phyloP scores from a whole-genome alignment of 2,888 invertebrate species.

The Ischnura elegans region DNA sequence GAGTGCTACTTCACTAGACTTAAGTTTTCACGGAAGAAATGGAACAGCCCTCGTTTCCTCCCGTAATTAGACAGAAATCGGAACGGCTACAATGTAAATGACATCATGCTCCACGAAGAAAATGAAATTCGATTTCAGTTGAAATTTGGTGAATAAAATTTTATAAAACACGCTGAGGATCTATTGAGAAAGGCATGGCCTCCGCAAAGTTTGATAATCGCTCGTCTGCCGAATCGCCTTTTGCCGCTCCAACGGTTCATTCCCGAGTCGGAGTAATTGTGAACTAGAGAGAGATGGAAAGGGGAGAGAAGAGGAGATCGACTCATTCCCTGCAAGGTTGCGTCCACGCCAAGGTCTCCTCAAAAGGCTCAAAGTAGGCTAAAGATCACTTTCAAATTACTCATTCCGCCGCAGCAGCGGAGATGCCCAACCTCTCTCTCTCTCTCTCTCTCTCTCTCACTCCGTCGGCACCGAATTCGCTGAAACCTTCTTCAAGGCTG shows the following conservation, averaged over 20 bases:
- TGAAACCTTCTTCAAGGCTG: not conserved
- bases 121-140: too few species aligned
- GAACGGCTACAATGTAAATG: too few species aligned
- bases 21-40: too few species aligned
- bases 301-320: not conserved
- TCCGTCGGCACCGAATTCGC: not conserved
- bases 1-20: too few species aligned
- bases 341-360: conserved; percentile 51
- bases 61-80: too few species aligned
- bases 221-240: not conserved
- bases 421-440: too few species aligned
- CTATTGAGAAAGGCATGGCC: not conserved
- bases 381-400: conserved; percentile 65
- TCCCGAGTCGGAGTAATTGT: conserved; percentile 1
- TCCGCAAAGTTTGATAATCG: not conserved
- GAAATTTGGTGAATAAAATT: too few species aligned
- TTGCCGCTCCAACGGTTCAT: conserved; percentile 8
- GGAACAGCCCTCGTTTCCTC: too few species aligned
- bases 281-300: not conserved
- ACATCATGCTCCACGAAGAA: too few species aligned
- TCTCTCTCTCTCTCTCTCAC: too few species aligned
- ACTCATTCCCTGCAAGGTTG: conserved; percentile 39
- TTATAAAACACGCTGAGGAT: not conserved
- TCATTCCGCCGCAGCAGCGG: conserved; percentile 38
- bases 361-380: conserved; percentile 42